phyloP scores from a whole-genome alignment of 2,888 invertebrate genomes.

The Volucella inflata region DNA sequence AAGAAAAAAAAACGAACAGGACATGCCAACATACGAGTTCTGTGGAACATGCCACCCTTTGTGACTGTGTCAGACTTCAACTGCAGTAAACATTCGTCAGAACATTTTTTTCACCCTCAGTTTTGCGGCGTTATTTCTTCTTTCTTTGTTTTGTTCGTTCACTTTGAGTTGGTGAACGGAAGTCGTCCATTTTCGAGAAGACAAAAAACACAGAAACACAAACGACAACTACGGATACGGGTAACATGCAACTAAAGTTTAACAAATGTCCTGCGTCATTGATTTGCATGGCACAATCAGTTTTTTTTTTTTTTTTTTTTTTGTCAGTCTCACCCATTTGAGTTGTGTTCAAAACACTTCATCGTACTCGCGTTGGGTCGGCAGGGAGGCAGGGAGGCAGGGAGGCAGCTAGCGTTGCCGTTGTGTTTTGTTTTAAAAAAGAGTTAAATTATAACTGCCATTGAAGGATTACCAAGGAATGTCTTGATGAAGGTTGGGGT shows the following conservation, averaged over 20 bases:
- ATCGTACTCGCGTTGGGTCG: too few species aligned
- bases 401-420: too few species aligned
- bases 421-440: too few species aligned
- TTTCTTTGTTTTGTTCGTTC: too few species aligned
- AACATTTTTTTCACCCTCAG: conserved; percentile 26
- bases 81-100: conserved; percentile 60
- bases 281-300: conserved; percentile 64
- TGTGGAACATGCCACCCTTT: too few species aligned
- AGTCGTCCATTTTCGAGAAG: conserved; percentile 40
- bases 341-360: too few species aligned
- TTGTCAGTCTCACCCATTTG: too few species aligned
- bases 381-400: too few species aligned
- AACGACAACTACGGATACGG: conserved; percentile 3
- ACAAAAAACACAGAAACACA: background rate
- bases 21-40: conserved; percentile 27
- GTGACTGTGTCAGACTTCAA: background rate
- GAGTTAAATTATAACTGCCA: too few species aligned
- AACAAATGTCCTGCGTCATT: conserved; percentile 67
- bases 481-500: too few species aligned
- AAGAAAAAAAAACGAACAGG: conserved; percentile 14
- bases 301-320: conserved; percentile 3
- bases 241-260: conserved; percentile 45
- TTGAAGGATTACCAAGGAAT: too few species aligned
- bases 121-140: too few species aligned
- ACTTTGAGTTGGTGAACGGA: conserved; percentile 3